Evolutionary conservation across 2,888 invertebrate species (phyloP).

Genomic region (Nomada fabriciana): DNA sequence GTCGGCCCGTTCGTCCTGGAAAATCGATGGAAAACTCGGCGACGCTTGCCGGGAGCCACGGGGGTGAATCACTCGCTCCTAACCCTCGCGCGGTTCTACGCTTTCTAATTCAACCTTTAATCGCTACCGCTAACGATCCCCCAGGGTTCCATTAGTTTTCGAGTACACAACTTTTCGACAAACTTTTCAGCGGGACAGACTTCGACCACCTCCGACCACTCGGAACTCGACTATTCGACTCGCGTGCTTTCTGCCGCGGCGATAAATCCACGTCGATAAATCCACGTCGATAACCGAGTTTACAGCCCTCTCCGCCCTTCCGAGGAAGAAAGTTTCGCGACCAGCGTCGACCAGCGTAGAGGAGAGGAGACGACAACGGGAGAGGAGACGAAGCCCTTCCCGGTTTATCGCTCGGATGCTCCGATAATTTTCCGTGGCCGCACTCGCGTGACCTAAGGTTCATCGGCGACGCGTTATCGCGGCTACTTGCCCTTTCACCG

Average conservation of each 20-base stretch:
- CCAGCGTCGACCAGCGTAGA: no score
- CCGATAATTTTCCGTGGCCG: slow-evolving; percentile 30
- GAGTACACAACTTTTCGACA: no score
- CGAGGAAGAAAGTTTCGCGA: neutral
- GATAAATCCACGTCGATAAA: slow-evolving; percentile 14
- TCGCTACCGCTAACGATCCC: neutral
- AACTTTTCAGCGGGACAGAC: no score
- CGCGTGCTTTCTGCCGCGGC: neutral
- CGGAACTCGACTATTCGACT: neutral
- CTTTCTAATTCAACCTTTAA: neutral
- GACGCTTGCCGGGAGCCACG: neutral
- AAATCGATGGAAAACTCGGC: slow-evolving; percentile 37
- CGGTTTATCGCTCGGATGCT: neutral
- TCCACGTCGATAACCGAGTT: slow-evolving; percentile 3
- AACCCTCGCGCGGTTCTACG: neutral
- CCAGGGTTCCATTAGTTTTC: no score
- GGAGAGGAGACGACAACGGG: no score
- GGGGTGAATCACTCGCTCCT: neutral
- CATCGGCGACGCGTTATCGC: slow-evolving; percentile 50
- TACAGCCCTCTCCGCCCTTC: no score
- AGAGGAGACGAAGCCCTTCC: neutral
- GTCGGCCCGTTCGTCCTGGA: slow-evolving; percentile 15
- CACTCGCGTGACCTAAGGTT: slow-evolving; percentile 50
- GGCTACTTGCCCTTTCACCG: slow-evolving; percentile 56
- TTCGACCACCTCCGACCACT: neutral